Percentiles rank a stretch among this genome's conserved stretches.
phyloP scores from a whole-genome alignment of 2,113 vertebrate species.

The Beaufortia kweichowensis region DNA sequence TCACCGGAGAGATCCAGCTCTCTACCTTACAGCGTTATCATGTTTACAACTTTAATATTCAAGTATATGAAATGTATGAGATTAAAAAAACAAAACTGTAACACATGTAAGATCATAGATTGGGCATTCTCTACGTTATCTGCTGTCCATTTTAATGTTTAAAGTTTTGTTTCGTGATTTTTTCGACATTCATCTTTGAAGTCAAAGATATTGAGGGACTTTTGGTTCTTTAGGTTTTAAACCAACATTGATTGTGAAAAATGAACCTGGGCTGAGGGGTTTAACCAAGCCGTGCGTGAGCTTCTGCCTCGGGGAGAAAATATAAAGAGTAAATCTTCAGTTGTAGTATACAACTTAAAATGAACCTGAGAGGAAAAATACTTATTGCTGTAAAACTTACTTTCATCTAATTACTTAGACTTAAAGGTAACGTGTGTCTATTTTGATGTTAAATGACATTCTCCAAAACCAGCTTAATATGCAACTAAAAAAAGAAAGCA shows the following conservation, averaged over 20 bases:
- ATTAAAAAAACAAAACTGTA: conserved; percentile 8
- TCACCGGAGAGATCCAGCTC: neutral
- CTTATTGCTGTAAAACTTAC: too few relatives aligned
- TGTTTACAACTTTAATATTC: conserved; percentile 2
- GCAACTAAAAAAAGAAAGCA: too few relatives aligned
- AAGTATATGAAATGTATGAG: neutral
- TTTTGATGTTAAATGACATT: too few relatives aligned
- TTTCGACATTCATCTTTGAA: neutral
- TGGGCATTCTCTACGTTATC: neutral
- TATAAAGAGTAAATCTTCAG: too few relatives aligned
- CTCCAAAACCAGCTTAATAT: too few relatives aligned
- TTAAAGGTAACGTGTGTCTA: too few relatives aligned
- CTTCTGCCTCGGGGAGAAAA: too few relatives aligned
- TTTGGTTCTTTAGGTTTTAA: neutral
- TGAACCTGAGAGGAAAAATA: too few relatives aligned
- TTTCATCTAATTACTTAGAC: too few relatives aligned
- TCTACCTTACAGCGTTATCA: neutral
- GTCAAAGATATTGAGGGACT: neutral
- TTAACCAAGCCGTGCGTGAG: neutral
- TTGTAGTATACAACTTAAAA: too few relatives aligned
- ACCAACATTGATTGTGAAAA: neutral
- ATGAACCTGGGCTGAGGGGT: neutral
- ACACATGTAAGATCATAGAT: too few relatives aligned
- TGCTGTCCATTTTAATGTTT: neutral
- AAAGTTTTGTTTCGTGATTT: neutral